Base-by-base conservation (phyloP, 53 echinoderm and acorn worm species). In the Luidia sarsii region DNA sequence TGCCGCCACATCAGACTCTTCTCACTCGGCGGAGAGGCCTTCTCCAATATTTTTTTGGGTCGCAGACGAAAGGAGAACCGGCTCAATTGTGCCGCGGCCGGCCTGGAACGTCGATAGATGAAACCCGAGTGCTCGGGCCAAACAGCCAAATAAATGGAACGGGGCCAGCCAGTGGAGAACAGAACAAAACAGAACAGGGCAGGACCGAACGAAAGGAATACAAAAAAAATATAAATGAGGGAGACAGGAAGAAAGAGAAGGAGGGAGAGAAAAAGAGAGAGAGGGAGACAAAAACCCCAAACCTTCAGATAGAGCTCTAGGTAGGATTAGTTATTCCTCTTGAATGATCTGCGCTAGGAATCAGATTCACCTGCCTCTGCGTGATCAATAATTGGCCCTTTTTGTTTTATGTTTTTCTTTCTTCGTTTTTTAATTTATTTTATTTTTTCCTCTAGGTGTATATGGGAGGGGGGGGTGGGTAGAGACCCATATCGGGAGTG, bases 11-110 rank as follows among this genome's bases (percentile, higher is more conserved):
- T n/a, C n/a, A n/a, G n/a, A n/a, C n/a, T n/a, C n/a, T n/a, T n/a
- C n/a, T n/a, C n/a, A n/a, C n/a, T n/a, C n/a, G n/a, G n/a, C n/a
- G 41, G 41, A 7, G 61, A 27, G 43, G 46, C 77, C 61, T 31
- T 72, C 72, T 72, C 72, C 38, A 72, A 46, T 77, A n/a, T n/a
- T n/a, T n/a, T n/a, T n/a, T 29, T 48, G 60, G 77, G 77, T 77
- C 77, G 61, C 46, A 77, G 59, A 57, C 60, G 39, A 51, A 21
- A 37, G 4, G 74, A 74, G 56, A 77, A 57, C 37, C 77, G 9
- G 59, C 61, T 77, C 60, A n/a, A 77, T 60, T 46, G 77, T 60
- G 60, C 29, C 9, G 67, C 39, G 36, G 77, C 68, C 57, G 74
- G 55, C 61, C 46, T 6, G 48, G 46, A 77, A 61, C 61, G 35